Percentiles rank a stretch among this genome's conserved stretches.
Evolutionary conservation across 1,140 invertebrate genomes (phyloP).

Genomic region (Scaptomyza hsui): DNA sequence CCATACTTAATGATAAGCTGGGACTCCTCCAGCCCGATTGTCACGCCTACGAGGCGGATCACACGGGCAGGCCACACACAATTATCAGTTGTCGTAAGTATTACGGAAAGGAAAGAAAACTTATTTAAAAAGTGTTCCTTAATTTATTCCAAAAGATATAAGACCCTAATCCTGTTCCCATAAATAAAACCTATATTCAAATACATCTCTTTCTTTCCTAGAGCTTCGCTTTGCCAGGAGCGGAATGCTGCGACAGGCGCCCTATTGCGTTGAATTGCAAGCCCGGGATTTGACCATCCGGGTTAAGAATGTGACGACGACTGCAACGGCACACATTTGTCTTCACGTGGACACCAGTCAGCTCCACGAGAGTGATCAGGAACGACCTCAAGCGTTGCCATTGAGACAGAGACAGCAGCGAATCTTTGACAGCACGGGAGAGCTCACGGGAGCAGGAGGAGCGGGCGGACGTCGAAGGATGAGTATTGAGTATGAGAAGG

Average conservation of each 20-base stretch:
- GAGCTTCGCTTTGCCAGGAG: constrained; percentile 67
- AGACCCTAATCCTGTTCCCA: no score
- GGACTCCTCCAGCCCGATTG: constrained; percentile 63
- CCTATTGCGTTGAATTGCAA: constrained; percentile 68
- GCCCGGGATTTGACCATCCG: constrained; percentile 69
- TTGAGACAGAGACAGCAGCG: constrained; percentile 55
- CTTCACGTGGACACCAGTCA: constrained; percentile 56
- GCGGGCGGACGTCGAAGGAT: background rate
- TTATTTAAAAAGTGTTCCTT: background rate
- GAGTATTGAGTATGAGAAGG: constrained; percentile 67
- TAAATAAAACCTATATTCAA: no score
- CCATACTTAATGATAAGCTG: constrained; percentile 67
- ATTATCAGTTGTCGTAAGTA: constrained; percentile 81
- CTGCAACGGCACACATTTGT: constrained; percentile 68
- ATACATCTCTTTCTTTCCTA: no score
- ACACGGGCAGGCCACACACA: constrained; percentile 70
- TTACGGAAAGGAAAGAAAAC: background rate
- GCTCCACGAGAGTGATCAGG: constrained; percentile 63
- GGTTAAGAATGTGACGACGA: constrained; percentile 19
- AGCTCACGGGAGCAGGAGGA: constrained; percentile 13
- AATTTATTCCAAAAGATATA: no score
- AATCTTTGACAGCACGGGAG: constrained; percentile 53
- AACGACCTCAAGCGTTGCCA: constrained; percentile 52
- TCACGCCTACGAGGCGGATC: constrained; percentile 80
- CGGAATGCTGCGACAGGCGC: constrained; percentile 59